phyloP scores from a whole-genome alignment of 2,113 vertebrate species.

The Chionis minor region DNA sequence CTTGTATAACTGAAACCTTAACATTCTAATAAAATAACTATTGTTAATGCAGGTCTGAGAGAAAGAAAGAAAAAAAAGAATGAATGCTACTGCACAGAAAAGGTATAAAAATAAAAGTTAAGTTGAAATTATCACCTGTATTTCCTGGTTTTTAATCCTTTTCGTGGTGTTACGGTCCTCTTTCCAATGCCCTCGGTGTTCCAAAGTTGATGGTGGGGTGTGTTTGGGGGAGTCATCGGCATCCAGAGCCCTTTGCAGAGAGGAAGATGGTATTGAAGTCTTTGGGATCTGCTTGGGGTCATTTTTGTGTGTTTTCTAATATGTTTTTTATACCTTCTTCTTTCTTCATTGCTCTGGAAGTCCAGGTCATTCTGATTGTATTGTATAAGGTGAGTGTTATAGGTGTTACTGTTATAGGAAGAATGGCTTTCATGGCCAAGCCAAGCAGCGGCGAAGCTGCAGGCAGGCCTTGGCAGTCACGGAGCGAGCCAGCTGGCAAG shows the following conservation, averaged over 20 bases:
- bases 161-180: not conserved
- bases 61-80: not conserved
- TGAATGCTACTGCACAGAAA: not conserved
- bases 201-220: not conserved
- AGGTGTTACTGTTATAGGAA: not conserved
- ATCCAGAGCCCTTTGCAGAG: not conserved
- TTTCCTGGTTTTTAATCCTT: not conserved
- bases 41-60: not conserved
- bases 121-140: not conserved
- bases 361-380: not conserved
- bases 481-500: not conserved
- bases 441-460: accelerated
- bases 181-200: not conserved
- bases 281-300: not conserved
- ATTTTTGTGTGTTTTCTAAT: not conserved
- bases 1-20: not conserved
- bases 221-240: not conserved
- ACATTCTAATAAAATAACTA: not conserved
- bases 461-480: accelerated
- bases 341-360: not conserved
- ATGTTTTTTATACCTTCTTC: not conserved
- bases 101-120: not conserved
- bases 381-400: not conserved
- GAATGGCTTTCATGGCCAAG: not conserved
- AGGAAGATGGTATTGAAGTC: not conserved